Evolutionary conservation across 2,888 invertebrate genomes (phyloP), one percentile per base, ranked within the genome.

Genomic region (Tiliacea citrago): DNA sequence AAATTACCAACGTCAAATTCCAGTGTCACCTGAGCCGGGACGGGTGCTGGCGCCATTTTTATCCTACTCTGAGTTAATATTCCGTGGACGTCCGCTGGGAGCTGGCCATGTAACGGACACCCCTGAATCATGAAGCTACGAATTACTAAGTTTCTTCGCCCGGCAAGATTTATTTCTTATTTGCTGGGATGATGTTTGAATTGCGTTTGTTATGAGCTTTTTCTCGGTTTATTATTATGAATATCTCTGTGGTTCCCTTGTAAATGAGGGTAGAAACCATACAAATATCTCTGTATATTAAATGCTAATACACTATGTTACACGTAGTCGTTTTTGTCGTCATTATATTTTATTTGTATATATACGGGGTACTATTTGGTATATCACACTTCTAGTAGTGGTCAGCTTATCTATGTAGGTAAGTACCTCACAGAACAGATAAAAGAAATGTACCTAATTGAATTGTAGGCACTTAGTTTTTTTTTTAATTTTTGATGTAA

Each of bases 1-100:
- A 94, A 94, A 95, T 95, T 94, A 94, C 94, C 92, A 91, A 91
- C 93, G 94, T 95, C 94, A 94, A 94, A 94, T 93, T 94, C 93
- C 90, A 88, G 89, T 89, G 94, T 94, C 94, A 95, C 95, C 95
- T 95, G 95, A 94, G 93, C 93, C 84, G 90, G 89, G 91, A 85
- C 88, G 89, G 87, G 88, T 88, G 89, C 88, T 89, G 91, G 86
- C 91, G 93, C 94, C 93, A 94, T 94, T 95, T 95, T 95, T 95
- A 95, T 94, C 93, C 93, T 92, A 93, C 93, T 93, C 90, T 87
- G 90, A 94, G 94, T 95, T 95, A 94, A 95, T 95, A 95, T 95
- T 95, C 95, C 92, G 92, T 90, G 91, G 91, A 91, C 92, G 94
- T 95, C 92, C 93, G 89, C 86, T 79, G 93, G 93, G 93, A 92